phyloP scores from a whole-genome alignment of 2,113 vertebrate species.

The Atractosteus spatula region DNA sequence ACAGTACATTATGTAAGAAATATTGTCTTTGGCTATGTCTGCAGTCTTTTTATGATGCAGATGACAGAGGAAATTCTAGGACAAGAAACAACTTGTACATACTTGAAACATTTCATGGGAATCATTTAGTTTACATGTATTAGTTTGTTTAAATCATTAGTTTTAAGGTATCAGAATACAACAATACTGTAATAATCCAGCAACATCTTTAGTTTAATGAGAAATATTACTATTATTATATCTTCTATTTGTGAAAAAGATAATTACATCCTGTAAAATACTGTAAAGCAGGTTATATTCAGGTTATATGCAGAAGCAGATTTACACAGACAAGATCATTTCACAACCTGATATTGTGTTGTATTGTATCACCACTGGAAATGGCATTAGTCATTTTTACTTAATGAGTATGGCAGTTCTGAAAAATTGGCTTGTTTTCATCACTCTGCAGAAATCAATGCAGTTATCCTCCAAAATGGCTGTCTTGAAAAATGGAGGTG shows the following conservation, averaged over 20 bases:
- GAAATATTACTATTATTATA: neutral
- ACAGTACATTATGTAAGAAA: too few relatives aligned
- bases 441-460: neutral
- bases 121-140: neutral
- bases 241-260: neutral
- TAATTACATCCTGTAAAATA: neutral
- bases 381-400: neutral
- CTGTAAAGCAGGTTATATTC: neutral
- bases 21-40: too few relatives aligned
- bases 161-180: neutral
- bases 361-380: neutral
- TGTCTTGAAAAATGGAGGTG: neutral
- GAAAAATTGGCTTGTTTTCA: neutral
- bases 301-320: neutral
- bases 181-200: constrained; percentile 1
- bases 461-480: neutral
- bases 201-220: neutral
- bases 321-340: constrained; percentile 1
- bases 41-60: too few relatives aligned
- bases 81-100: too few relatives aligned
- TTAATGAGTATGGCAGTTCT: neutral
- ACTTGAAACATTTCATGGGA: too few relatives aligned
- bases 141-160: neutral
- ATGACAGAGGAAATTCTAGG: too few relatives aligned
- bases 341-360: neutral